Evolutionary conservation across 2,888 invertebrate genomes (phyloP).

Genomic region (Ormyrus thymus): DNA sequence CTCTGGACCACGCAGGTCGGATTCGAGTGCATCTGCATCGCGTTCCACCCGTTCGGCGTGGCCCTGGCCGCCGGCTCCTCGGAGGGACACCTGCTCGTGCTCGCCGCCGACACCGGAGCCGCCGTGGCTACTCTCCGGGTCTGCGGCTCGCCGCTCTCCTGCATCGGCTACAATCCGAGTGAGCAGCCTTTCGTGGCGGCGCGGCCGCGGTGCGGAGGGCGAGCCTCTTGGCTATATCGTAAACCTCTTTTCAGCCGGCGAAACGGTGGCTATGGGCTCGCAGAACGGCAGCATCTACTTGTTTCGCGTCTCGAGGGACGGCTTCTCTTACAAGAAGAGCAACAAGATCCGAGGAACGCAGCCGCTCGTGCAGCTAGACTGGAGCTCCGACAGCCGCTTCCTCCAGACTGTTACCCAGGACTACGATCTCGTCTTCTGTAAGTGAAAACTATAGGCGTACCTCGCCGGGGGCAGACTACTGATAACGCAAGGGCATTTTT

Average conservation of each 20-base stretch:
- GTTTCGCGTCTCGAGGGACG: constrained; percentile 90
- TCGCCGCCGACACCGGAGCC: constrained; percentile 91
- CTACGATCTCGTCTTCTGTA: constrained; percentile 91
- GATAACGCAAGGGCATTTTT: too few relatives aligned
- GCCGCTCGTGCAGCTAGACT: constrained; percentile 90
- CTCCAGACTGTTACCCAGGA: constrained; percentile 93
- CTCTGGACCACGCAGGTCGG: constrained; percentile 91
- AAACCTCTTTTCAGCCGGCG: constrained; percentile 81
- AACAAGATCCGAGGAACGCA: constrained; percentile 92
- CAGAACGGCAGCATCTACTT: constrained; percentile 91
- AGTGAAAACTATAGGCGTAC: too few relatives aligned
- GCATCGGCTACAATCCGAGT: constrained; percentile 92
- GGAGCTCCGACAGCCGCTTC: constrained; percentile 92
- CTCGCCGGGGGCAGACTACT: too few relatives aligned
- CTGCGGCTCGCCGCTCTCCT: constrained; percentile 90
- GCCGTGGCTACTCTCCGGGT: constrained; percentile 90
- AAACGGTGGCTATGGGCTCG: constrained; percentile 90
- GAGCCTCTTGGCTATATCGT: too few relatives aligned
- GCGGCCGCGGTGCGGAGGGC: neutral
- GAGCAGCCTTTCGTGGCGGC: constrained; percentile 63
- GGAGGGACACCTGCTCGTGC: constrained; percentile 90
- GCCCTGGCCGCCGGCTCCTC: constrained; percentile 92
- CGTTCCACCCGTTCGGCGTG: constrained; percentile 91
- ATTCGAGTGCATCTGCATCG: constrained; percentile 91
- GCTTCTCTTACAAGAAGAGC: constrained; percentile 92